phyloP scores from a whole-genome alignment of 2,888 invertebrate species.

The Drosophila tanythrix region DNA sequence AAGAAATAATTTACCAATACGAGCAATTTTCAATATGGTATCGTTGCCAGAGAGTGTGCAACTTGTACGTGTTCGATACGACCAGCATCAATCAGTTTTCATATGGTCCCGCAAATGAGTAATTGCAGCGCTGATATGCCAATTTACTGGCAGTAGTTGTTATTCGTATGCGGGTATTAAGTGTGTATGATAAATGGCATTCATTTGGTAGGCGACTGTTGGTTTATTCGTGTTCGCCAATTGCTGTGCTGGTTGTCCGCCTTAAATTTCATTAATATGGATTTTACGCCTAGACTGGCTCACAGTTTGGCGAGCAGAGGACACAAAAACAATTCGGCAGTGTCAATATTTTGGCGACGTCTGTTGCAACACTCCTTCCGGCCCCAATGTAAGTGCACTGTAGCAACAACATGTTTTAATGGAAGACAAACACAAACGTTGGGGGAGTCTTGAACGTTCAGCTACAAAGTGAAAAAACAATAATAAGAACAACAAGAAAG shows the following conservation, averaged over 20 bases:
- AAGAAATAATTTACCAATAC: not conserved
- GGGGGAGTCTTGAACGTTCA: conserved; percentile 7
- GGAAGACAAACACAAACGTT: conserved; percentile 53
- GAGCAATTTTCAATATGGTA: not conserved
- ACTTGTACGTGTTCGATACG: conserved; percentile 5
- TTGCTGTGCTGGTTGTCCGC: conserved; percentile 28
- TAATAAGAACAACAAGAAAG: conserved; percentile 37
- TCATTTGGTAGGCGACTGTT: conserved; percentile 40
- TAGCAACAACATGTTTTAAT: conserved; percentile 57
- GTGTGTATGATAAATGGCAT: conserved; percentile 10
- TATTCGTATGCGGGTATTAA: conserved; percentile 19
- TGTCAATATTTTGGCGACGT: conserved; percentile 62
- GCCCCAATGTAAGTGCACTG: conserved; percentile 28
- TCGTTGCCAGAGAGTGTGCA: not conserved
- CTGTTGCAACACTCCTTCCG: conserved; percentile 33
- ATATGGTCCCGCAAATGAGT: conserved; percentile 14
- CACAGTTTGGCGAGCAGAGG: conserved; percentile 21
- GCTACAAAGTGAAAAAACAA: conserved; percentile 24
- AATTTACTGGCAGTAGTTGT: conserved; percentile 3
- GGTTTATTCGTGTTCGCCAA: conserved; percentile 14
- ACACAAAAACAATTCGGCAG: conserved; percentile 41
- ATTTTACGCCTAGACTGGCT: conserved; percentile 33
- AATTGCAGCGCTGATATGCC: conserved; percentile 35
- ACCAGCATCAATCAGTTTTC: conserved; percentile 25
- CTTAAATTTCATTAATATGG: conserved; percentile 62